Conservation (phyloP, 2,888 invertebrate genomes). For the Homarus gammarus region DNA sequence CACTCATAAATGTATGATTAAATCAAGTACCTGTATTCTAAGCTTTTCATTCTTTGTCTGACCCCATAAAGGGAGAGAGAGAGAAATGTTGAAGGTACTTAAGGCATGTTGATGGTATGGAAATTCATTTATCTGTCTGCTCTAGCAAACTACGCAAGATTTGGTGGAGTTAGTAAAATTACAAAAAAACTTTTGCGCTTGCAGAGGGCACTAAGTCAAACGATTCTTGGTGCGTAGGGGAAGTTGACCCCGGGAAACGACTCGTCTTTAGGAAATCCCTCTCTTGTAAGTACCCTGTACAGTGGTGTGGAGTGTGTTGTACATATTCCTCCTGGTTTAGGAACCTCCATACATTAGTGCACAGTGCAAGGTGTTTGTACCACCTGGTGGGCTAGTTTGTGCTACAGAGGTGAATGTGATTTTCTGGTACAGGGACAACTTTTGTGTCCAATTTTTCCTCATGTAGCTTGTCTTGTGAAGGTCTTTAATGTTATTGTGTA, state of each 20-base stretch:
- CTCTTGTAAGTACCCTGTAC: conserved; percentile 72
- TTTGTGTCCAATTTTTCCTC: conserved; percentile 1
- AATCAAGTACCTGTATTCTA: neutral
- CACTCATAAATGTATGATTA: neutral
- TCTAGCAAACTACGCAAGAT: neutral
- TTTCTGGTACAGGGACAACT: neutral
- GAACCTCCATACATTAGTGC: conserved; percentile 33
- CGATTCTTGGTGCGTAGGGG: conserved; percentile 76
- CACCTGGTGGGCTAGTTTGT: neutral
- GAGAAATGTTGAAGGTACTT: neutral
- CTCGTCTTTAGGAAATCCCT: conserved; percentile 76
- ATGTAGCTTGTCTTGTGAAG: neutral
- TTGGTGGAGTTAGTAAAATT: conserved; percentile 46
- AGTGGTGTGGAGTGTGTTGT: conserved; percentile 56
- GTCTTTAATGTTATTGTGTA: neutral
- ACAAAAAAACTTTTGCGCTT: conserved; percentile 66
- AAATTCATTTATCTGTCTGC: conserved; percentile 10
- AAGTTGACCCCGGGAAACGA: conserved; percentile 75
- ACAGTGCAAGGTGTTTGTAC: conserved; percentile 3
- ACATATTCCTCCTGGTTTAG: conserved; percentile 50
- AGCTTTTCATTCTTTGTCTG: neutral
- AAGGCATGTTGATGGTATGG: conserved; percentile 11
- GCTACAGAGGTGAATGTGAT: neutral
- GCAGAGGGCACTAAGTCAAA: conserved; percentile 75
- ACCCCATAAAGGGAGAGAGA: neutral